A percentile compares a stretch with the other conserved stretches of the same genome.
These are phyloP conservation scores for Arrhopalites spinosus DNA, from an alignment of 2,888 invertebrate genomes.

Conservation along the genomic window DNA sequence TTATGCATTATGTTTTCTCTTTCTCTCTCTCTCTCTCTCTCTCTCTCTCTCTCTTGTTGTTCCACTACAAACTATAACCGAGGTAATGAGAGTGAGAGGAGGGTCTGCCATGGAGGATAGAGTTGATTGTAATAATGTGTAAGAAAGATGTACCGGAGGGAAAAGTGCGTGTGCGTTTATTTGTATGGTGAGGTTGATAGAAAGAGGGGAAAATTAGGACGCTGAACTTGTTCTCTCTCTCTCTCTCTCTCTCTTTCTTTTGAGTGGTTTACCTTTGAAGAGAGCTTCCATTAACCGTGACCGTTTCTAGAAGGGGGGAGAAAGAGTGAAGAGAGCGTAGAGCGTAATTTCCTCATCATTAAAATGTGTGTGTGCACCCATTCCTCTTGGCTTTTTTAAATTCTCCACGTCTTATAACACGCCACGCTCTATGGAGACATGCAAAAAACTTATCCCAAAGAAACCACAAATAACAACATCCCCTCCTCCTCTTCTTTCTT, in stretches of 20 bases:
- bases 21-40: no score
- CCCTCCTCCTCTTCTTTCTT: no score
- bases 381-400: no score
- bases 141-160: no score
- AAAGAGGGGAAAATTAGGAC: neutral
- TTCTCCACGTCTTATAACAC: no score
- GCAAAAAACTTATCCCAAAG: no score
- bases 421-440: no score
- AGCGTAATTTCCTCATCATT: neutral
- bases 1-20: neutral
- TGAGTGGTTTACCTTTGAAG: conserved; percentile 13
- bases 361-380: neutral
- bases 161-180: no score
- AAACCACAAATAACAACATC: no score
- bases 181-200: neutral
- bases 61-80: neutral
- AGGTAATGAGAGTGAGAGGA: neutral
- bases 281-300: neutral
- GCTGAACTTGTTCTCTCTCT: conserved; percentile 1
- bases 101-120: neutral
- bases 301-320: neutral
- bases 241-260: neutral
- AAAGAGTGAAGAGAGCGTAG: neutral
- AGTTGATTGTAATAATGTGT: no score
- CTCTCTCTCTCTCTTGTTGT: neutral